Evolutionary conservation across 2,888 invertebrate species (phyloP).

Genomic region (Lithosia quadra): DNA sequence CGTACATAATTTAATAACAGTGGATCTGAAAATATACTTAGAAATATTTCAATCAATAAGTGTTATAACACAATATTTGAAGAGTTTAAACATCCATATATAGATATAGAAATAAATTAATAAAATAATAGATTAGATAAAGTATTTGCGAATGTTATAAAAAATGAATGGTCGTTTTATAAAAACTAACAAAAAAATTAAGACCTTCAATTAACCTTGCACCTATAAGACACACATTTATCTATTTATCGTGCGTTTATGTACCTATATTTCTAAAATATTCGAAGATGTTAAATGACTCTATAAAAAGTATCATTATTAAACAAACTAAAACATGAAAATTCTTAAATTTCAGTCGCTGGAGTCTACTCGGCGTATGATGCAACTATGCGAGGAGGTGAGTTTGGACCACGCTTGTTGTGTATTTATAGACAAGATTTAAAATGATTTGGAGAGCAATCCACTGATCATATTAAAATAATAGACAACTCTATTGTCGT

Average conservation of each 20-base stretch:
- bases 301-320: neutral
- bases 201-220: too few species aligned
- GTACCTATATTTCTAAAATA: neutral
- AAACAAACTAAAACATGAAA: conserved; percentile 20
- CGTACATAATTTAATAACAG: neutral
- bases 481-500: neutral
- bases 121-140: too few species aligned
- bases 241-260: neutral
- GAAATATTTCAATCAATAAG: too few species aligned
- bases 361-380: conserved; percentile 97
- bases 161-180: too few species aligned
- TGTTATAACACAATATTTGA: too few species aligned
- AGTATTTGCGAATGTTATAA: too few species aligned
- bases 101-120: too few species aligned
- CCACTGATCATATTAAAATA: conserved; percentile 10
- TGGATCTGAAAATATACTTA: too few species aligned
- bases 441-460: conserved; percentile 21
- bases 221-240: too few species aligned
- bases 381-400: conserved; percentile 97
- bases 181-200: too few species aligned
- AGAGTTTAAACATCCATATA: too few species aligned
- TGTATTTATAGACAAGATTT: conserved; percentile 14
- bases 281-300: neutral
- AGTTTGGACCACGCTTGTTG: conserved; percentile 64
- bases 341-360: conserved; percentile 90